These are phyloP conservation scores for Ormyrus thymus DNA, from an alignment of 2,888 invertebrate genomes.

Conservation along the genomic window DNA sequence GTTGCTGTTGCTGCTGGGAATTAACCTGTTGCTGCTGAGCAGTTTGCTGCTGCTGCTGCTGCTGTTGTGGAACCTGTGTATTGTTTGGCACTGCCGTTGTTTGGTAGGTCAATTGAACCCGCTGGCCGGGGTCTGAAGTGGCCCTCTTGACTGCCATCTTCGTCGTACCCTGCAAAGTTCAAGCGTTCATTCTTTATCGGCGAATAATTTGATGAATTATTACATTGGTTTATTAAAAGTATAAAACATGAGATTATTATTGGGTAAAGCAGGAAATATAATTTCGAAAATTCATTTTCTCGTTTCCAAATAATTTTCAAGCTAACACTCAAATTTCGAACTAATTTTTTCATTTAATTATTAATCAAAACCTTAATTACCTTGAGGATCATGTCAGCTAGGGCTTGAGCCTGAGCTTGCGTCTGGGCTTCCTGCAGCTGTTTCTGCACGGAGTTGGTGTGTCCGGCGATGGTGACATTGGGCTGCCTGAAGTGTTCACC, in stretches of 20 bases:
- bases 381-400: conserved; percentile 86
- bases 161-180: conserved; percentile 69
- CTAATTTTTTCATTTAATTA: too few relatives aligned
- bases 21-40: conserved; percentile 56
- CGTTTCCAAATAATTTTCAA: too few relatives aligned
- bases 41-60: conserved; percentile 62
- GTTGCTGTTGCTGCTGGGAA: conserved; percentile 62
- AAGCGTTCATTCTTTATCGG: conserved; percentile 39
- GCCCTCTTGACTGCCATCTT: conserved; percentile 83
- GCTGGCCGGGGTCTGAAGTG: conserved; percentile 84
- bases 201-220: too few relatives aligned
- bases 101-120: conserved; percentile 76
- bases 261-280: too few relatives aligned
- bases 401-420: conserved; percentile 84
- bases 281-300: too few relatives aligned
- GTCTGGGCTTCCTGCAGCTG: conserved; percentile 74
- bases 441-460: conserved; percentile 69
- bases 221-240: too few relatives aligned
- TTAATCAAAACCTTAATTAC: conserved; percentile 55
- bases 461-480: conserved; percentile 70
- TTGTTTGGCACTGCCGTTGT: conserved; percentile 62
- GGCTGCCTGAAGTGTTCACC: conserved; percentile 77
- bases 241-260: too few relatives aligned
- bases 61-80: conserved; percentile 65
- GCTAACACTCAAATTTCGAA: too few relatives aligned